Conservation (phyloP, 2,888 invertebrate species). For the Drosophila merina region DNA sequence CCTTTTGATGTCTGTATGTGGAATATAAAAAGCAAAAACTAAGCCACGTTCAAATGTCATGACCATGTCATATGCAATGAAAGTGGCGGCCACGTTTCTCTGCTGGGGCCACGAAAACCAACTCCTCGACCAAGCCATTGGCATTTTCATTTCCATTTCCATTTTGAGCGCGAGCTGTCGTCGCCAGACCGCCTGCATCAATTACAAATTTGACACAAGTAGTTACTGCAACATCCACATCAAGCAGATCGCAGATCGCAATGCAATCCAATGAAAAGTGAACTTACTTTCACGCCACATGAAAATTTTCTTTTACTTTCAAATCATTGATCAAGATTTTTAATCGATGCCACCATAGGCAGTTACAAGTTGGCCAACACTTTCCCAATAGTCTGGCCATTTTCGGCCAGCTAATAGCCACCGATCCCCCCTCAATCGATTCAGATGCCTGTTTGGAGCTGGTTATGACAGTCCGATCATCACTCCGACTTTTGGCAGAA, state of each 20-base stretch:
- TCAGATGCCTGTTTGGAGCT: slow-evolving; percentile 19
- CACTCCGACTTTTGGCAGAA: slow-evolving; percentile 18
- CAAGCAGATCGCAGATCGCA: slow-evolving; percentile 23
- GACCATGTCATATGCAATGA: slow-evolving; percentile 69
- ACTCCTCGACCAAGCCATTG: slow-evolving; percentile 30
- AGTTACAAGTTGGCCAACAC: slow-evolving; percentile 53
- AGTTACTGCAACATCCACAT: slow-evolving; percentile 52
- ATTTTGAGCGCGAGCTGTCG: slow-evolving; percentile 30
- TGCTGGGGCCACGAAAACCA: slow-evolving; percentile 14
- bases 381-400: slow-evolving; percentile 64
- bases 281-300: slow-evolving; percentile 66
- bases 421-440: slow-evolving; percentile 5
- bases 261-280: slow-evolving; percentile 59
- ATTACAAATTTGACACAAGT: slow-evolving; percentile 73
- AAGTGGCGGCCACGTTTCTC: slow-evolving; percentile 56
- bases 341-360: slow-evolving; percentile 50
- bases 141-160: slow-evolving; percentile 30
- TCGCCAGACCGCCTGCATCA: slow-evolving; percentile 45
- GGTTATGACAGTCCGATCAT: slow-evolving; percentile 31
- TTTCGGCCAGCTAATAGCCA: slow-evolving; percentile 66
- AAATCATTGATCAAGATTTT: slow-evolving; percentile 75
- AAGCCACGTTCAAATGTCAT: slow-evolving; percentile 59
- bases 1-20: slow-evolving; percentile 6
- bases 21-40: slow-evolving; percentile 27
- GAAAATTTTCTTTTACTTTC: slow-evolving; percentile 61